Evolutionary conservation across 2,888 invertebrate genomes (phyloP).

Genomic region (Drepana falcataria): DNA sequence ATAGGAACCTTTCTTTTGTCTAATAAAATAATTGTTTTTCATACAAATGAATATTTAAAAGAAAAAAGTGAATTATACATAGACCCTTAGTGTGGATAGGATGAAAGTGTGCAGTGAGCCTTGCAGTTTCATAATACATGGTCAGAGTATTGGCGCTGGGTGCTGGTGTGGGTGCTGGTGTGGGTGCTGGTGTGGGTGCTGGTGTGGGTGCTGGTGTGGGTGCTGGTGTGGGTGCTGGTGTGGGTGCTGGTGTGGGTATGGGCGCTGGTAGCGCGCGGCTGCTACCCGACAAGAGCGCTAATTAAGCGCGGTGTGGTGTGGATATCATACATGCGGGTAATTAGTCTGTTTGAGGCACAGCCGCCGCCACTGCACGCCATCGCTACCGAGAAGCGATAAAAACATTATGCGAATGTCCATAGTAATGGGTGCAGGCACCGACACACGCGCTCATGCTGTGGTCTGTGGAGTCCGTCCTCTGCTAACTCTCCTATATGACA

Average conservation of each 20-base stretch:
- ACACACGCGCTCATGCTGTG: too few species aligned
- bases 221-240: slow-evolving; percentile 1
- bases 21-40: too few species aligned
- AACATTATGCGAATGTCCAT: background rate
- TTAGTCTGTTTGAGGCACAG: background rate
- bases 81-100: too few species aligned
- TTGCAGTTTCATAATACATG: too few species aligned
- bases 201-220: background rate
- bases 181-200: background rate
- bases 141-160: background rate
- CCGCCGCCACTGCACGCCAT: slow-evolving; percentile 3
- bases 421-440: background rate
- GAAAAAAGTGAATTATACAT: too few species aligned
- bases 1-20: too few species aligned
- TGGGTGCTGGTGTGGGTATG: background rate
- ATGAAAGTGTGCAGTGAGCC: too few species aligned
- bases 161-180: slow-evolving; percentile 2
- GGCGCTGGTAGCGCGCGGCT: background rate
- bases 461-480: too few species aligned
- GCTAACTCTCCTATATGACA: too few species aligned
- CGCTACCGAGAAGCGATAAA: background rate
- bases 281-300: background rate
- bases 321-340: slow-evolving; percentile 3
- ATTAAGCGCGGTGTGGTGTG: background rate
- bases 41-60: too few species aligned